Conservation (phyloP, 1,140 invertebrate species). For the Chlorops oryzae region DNA sequence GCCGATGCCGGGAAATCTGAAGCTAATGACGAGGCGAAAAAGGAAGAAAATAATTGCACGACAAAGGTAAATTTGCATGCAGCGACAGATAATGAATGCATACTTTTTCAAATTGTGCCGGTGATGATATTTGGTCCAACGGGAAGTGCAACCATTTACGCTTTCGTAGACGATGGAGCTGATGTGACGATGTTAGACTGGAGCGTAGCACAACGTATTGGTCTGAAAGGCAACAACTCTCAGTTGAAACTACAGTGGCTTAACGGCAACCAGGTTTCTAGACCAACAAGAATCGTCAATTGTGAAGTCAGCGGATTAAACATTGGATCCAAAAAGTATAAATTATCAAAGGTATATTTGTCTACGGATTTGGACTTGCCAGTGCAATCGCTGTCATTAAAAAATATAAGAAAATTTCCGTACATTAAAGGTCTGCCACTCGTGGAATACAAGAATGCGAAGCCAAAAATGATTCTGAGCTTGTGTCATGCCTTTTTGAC, state of each 20-base stretch:
- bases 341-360: too few species aligned
- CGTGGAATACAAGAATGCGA: neutral
- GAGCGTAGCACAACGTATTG: neutral
- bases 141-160: neutral
- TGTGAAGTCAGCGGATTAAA: neutral
- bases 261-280: neutral
- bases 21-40: too few species aligned
- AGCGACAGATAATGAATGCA: neutral
- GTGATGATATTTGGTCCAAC: neutral
- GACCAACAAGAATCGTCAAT: neutral
- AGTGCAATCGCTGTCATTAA: too few species aligned
- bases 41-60: too few species aligned
- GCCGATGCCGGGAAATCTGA: too few species aligned
- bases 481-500: neutral
- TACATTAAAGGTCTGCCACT: conserved; percentile 2
- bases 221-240: neutral
- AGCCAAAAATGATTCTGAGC: neutral
- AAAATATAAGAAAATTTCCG: too few species aligned
- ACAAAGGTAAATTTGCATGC: too few species aligned
- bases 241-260: neutral
- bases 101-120: neutral
- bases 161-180: conserved; percentile 1
- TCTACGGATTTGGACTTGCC: too few species aligned
- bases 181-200: neutral
- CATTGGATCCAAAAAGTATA: too few species aligned